phyloP scores from a whole-genome alignment of 2,888 invertebrate genomes.

The Ceriagrion tenellum region DNA sequence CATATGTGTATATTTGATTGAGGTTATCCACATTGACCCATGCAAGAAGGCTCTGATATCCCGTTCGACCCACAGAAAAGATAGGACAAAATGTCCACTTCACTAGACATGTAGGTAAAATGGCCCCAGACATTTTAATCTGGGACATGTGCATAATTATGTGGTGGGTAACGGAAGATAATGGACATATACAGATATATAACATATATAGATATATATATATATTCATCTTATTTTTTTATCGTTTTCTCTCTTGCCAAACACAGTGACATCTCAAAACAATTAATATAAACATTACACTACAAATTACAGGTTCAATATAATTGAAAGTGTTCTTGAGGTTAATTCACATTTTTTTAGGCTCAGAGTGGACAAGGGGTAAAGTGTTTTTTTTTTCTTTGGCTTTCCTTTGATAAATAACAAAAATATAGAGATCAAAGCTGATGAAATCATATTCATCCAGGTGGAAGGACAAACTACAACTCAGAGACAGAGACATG shows the following conservation, averaged over 20 bases:
- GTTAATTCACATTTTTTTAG: slow-evolving; percentile 49
- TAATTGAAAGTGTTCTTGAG: slow-evolving; percentile 31
- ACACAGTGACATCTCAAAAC: slow-evolving; percentile 66
- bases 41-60: slow-evolving; percentile 50
- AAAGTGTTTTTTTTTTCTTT: slow-evolving; percentile 28
- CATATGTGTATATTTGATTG: slow-evolving; percentile 59
- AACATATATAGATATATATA: slow-evolving; percentile 48
- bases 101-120: slow-evolving; percentile 62
- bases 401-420: slow-evolving; percentile 58
- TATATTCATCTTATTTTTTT: slow-evolving; percentile 66
- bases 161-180: slow-evolving; percentile 61
- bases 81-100: slow-evolving; percentile 44
- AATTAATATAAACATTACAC: slow-evolving; percentile 66
- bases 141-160: slow-evolving; percentile 48
- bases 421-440: slow-evolving; percentile 68
- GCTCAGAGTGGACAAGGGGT: slow-evolving; percentile 57
- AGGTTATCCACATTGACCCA: slow-evolving; percentile 54
- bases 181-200: slow-evolving; percentile 67
- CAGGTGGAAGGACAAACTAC: slow-evolving; percentile 58
- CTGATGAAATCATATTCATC: slow-evolving; percentile 51
- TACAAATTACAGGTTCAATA: slow-evolving; percentile 64
- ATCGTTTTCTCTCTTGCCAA: slow-evolving; percentile 63
- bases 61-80: slow-evolving; percentile 51
- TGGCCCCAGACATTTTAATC: slow-evolving; percentile 26
- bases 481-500: slow-evolving; percentile 26